These are phyloP conservation scores for Melipona beecheii DNA, from an alignment of 2,888 invertebrate species.

Conservation along the genomic window DNA sequence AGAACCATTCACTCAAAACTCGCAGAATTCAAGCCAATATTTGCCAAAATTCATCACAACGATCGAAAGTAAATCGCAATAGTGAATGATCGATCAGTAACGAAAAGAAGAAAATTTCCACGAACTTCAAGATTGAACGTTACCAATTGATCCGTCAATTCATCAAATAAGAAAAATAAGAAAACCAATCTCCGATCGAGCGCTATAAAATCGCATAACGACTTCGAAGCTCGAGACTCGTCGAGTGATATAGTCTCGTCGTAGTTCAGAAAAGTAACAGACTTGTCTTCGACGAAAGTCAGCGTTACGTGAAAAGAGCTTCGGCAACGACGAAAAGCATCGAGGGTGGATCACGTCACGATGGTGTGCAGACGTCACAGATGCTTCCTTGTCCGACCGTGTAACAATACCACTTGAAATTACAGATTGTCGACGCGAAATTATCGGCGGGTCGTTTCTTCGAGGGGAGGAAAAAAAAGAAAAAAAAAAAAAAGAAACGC, in stretches of 20 bases:
- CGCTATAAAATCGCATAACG: not conserved
- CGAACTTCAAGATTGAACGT: not conserved
- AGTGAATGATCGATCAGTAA: not conserved
- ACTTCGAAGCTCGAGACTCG: not conserved
- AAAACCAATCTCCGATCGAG: not conserved
- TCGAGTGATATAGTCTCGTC: not conserved
- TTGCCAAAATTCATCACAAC: not conserved
- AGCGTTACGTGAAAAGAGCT: slow-evolving; percentile 16
- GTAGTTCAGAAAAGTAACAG: not conserved
- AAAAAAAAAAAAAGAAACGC: slow-evolving; percentile 24
- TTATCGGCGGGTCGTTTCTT: slow-evolving; percentile 73
- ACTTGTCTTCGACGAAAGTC: not conserved
- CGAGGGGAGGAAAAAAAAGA: slow-evolving; percentile 12
- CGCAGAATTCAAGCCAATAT: not conserved
- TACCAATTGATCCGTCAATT: too few species aligned
- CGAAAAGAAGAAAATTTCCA: not conserved
- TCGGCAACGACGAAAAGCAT: slow-evolving; percentile 19
- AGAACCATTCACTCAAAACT: too few species aligned
- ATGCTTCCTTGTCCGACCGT: slow-evolving; percentile 72
- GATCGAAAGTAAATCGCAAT: not conserved
- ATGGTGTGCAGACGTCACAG: slow-evolving; percentile 65
- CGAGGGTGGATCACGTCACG: not conserved
- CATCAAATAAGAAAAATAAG: not conserved
- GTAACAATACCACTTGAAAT: slow-evolving; percentile 77
- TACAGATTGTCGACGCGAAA: slow-evolving; percentile 78